Evolutionary conservation across 2,888 invertebrate genomes (phyloP).

Genomic region (Agrochola lychnidis): DNA sequence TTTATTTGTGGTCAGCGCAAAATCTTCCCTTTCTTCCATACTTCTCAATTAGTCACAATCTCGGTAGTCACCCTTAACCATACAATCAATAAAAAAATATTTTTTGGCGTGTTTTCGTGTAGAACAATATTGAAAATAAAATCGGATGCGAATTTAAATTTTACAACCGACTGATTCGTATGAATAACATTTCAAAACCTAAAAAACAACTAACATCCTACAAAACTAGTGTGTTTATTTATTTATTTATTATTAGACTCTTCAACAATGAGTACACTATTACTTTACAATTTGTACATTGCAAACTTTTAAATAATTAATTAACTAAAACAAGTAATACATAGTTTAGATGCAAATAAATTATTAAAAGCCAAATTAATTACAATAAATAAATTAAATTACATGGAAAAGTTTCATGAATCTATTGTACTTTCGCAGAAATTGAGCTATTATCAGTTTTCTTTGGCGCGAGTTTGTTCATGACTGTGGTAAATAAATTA

Average conservation of each 20-base stretch:
- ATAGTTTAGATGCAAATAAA: no score
- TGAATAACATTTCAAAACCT: not conserved
- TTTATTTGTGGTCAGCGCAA: no score
- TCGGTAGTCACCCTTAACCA: not conserved
- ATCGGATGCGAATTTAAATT: not conserved
- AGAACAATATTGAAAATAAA: not conserved
- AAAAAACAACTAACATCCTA: not conserved
- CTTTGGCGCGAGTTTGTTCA: not conserved
- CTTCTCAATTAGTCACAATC: no score
- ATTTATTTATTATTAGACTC: no score
- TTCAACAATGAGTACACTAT: no score
- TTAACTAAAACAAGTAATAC: no score
- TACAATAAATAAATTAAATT: no score
- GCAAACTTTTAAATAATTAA: no score
- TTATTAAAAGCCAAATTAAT: no score
- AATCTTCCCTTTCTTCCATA: no score
- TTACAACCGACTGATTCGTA: not conserved
- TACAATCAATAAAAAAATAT: not conserved
- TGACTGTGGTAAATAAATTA: not conserved
- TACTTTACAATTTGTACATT: no score
- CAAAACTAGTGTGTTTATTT: not conserved
- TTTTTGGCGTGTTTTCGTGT: not conserved
- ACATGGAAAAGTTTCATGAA: not conserved
- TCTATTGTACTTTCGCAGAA: not conserved
- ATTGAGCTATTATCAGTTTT: not conserved